A percentile compares a stretch with the other conserved stretches of the same genome.
These are phyloP conservation scores for Bombus sibiricus DNA, from an alignment of 1,140 invertebrate genomes.

Conservation along the genomic window DNA sequence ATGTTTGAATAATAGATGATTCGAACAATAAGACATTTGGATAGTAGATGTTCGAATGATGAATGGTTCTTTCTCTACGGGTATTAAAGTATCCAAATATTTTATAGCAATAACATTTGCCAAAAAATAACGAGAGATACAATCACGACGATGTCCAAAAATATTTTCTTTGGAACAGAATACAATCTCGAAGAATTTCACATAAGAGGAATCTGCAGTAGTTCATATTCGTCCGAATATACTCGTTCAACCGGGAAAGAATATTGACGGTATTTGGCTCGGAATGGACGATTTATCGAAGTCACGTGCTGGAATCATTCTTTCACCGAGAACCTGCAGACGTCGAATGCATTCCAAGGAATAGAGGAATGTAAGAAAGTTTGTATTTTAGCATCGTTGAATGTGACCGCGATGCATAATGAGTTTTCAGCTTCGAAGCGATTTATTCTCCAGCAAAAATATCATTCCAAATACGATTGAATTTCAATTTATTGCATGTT, in stretches of 20 bases:
- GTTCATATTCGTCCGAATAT: slow-evolving; percentile 11
- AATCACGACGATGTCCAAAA: background rate
- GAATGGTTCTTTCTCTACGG: too few relatives aligned
- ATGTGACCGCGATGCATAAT: slow-evolving; percentile 4
- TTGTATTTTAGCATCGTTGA: slow-evolving; percentile 10
- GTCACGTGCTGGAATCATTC: slow-evolving; percentile 14
- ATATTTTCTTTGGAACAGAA: background rate
- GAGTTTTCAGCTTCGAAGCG: background rate
- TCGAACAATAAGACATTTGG: too few relatives aligned
- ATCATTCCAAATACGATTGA: background rate
- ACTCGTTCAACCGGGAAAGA: background rate
- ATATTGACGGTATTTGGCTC: slow-evolving; percentile 2
- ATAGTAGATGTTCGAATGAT: too few relatives aligned
- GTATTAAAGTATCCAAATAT: background rate
- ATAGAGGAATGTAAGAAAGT: background rate
- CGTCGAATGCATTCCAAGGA: slow-evolving; percentile 3
- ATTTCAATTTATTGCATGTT: background rate
- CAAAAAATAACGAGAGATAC: background rate
- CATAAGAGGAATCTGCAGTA: background rate
- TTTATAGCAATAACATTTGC: background rate
- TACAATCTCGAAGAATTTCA: background rate
- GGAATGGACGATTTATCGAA: slow-evolving; percentile 17
- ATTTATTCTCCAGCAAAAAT: background rate
- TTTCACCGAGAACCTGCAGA: slow-evolving; percentile 5
- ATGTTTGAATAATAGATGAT: too few relatives aligned